Evolutionary conservation across 1,140 invertebrate genomes (phyloP), one percentile per base, ranked within the genome.

Genomic region (Achatina immaculata): DNA sequence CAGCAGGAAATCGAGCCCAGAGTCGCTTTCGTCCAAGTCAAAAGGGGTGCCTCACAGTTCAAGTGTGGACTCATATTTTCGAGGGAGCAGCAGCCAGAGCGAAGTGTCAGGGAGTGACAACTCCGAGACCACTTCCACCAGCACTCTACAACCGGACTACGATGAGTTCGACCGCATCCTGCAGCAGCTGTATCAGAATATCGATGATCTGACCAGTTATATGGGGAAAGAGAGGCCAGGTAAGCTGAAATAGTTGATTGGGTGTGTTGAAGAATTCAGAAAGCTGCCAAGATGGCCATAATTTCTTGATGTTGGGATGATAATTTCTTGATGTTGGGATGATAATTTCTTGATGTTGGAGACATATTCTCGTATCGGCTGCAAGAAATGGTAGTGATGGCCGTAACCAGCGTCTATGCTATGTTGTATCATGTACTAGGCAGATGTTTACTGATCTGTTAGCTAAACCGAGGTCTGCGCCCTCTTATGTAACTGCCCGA

Each of bases 151-250:
- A 40, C 38, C 45, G 28, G 81, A 86, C 6, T 86, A 88, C 48
- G 68, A 88, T 40, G 88, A 90, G 76, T 82, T 91, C 34, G 90
- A 90, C 80, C 74, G 83, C 73, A 90, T 89, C 79, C 84, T 89
- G 34, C 83, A 88, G 65, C 86, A 89, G 34, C 83, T 91, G 66
- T 90, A 88, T 73, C 75, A 88, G 68, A 88, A 91, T 82, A 91
- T 91, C 77, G 89, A 86, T 83, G 88, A 87, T 69, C 81, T 90
- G 2, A 89, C 84, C 69, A 62, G 69, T 34, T 55, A 31, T 24
- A 76, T 82, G n/a, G 73, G n/a, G 14, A 28, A 16, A 21, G 81
- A 68, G 14, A 42, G 43, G 14, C 43, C 21, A 4, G 42, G 75
- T 36, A 38, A 77, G 68, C 34, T 55, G 51, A 14, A 55, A n/a